These are phyloP conservation scores for Ploceus nigricollis DNA, from an alignment of 2,113 vertebrate species.

Conservation along the genomic window DNA sequence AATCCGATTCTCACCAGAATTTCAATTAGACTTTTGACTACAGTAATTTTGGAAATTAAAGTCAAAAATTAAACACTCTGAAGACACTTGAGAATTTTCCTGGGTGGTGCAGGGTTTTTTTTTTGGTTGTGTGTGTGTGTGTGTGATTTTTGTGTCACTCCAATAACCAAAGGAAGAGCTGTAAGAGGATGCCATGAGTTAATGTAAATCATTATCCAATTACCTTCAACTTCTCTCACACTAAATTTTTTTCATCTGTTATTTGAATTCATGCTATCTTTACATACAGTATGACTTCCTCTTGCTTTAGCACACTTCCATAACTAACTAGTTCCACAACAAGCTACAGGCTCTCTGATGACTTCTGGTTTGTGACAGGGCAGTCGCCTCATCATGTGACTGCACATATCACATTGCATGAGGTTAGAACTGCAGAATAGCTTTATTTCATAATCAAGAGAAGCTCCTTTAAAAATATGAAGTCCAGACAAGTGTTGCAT, in stretches of 20 bases:
- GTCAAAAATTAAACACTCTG: background rate
- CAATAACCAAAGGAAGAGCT: background rate
- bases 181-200: background rate
- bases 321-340: background rate
- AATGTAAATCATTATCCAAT: background rate
- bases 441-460: background rate
- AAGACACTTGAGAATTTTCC: background rate
- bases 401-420: background rate
- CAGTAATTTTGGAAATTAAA: background rate
- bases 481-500: background rate
- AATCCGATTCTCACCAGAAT: background rate
- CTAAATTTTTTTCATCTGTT: background rate
- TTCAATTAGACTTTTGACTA: background rate
- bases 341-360: background rate
- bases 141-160: background rate
- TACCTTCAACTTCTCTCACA: accelerated
- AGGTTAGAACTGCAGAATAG: background rate
- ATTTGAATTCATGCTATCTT: background rate
- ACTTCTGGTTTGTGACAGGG: background rate
- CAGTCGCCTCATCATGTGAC: background rate
- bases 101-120: accelerated
- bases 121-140: too few species aligned
- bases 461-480: background rate
- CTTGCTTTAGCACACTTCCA: background rate
- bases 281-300: background rate